phyloP scores from a whole-genome alignment of 2,113 vertebrate genomes.

The Corydoras maculifer region DNA sequence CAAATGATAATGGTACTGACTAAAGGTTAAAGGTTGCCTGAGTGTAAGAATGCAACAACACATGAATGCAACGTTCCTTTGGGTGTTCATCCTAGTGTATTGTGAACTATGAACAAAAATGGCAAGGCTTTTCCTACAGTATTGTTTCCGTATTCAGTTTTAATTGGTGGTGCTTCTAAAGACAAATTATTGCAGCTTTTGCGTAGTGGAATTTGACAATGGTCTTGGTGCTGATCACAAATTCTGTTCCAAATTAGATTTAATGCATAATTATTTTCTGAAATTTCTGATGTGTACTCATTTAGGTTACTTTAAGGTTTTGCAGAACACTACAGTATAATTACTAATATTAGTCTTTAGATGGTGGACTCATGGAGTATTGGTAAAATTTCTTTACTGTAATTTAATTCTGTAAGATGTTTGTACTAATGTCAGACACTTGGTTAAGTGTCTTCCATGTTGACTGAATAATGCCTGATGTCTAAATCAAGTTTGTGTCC shows the following conservation, averaged over 20 bases:
- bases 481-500: conserved; percentile 22
- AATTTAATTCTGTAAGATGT: conserved; percentile 28
- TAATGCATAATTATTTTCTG: neutral
- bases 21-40: neutral
- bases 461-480: conserved; percentile 38
- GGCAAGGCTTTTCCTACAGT: conserved; percentile 5
- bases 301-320: conserved; percentile 2
- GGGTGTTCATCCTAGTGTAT: conserved; percentile 16
- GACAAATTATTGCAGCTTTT: neutral
- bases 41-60: neutral
- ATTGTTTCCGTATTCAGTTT: conserved; percentile 6
- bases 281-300: conserved; percentile 1
- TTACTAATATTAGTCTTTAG: neutral
- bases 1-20: neutral
- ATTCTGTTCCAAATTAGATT: neutral
- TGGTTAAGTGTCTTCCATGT: conserved; percentile 43
- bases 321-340: neutral
- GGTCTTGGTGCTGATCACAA: conserved; percentile 16
- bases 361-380: conserved; percentile 26
- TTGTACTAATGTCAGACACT: conserved; percentile 39
- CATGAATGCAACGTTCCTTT: neutral
- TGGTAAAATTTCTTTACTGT: conserved; percentile 36
- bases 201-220: conserved; percentile 8
- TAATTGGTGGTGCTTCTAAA: conserved; percentile 32
- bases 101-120: conserved; percentile 26